Conservation (phyloP, 37 sponge, comb jelly and placozoan genomes). For the Cliona cf. orientalis region DNA sequence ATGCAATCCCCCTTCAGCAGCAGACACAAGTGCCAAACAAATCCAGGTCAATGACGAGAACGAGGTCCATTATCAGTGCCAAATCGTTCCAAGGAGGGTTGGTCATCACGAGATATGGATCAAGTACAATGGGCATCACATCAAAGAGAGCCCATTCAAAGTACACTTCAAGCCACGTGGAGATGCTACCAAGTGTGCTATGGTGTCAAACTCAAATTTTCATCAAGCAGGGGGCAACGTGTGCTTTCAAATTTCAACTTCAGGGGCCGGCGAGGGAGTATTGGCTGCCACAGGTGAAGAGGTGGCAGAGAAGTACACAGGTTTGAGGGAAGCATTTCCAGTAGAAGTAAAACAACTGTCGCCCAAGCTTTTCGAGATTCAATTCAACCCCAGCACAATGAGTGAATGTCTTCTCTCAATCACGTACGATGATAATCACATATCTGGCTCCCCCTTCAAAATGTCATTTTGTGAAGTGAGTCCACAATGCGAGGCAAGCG, state of each 20-base stretch:
- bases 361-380: constrained; percentile 14
- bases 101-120: constrained; percentile 56
- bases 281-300: too few species aligned
- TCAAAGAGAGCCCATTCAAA: constrained; percentile 70
- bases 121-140: constrained; percentile 55
- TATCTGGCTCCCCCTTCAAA: constrained; percentile 79
- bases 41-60: not conserved
- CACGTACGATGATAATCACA: constrained; percentile 66
- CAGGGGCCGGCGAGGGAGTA: constrained; percentile 63
- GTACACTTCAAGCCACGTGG: constrained; percentile 30
- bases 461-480: constrained; percentile 24
- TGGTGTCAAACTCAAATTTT: constrained; percentile 24
- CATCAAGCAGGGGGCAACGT: constrained; percentile 27
- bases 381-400: constrained; percentile 29
- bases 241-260: constrained; percentile 31
- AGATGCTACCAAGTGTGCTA: constrained; percentile 58
- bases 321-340: not conserved
- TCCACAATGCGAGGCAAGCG: constrained; percentile 59
- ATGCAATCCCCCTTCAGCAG: constrained; percentile 36
- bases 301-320: constrained; percentile 19
- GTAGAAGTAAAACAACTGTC: constrained; percentile 11
- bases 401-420: constrained; percentile 41
- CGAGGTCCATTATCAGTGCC: constrained; percentile 17
- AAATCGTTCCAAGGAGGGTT: constrained; percentile 40
- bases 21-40: too few species aligned